Evolutionary conservation across 2,113 vertebrate species (phyloP), one percentile per base, ranked within the genome.

Genomic region (Propithecus coquereli): DNA sequence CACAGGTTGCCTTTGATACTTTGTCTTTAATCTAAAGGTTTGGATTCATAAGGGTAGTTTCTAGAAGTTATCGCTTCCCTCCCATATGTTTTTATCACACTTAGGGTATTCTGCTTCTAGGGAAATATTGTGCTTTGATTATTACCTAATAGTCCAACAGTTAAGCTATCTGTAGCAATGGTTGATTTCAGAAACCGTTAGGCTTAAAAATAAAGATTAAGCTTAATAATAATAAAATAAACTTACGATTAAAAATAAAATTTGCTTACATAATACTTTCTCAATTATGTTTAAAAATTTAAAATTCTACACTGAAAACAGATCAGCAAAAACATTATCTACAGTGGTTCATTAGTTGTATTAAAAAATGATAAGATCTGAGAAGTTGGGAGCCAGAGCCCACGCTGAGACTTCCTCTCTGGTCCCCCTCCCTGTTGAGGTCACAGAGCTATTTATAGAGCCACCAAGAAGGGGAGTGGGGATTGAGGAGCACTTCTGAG

Each of bases 151-250:
- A 90, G 8, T 12, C 45, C 18, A n/a, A 40, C 17, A 70, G 3
- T 47, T 52, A 68, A 45, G 37, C 52, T 8, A 37, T 47, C 43
- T 65, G 22, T 14, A 86, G 84, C 27, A 82, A 86, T 80, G 34
- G 17, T 57, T 90, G 73, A 79, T 66, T 96, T 87, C 66, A 73
- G 52, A 54, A 82, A 85, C 8, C 13, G 63, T 10, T 52, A 34
- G 47, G 12, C 43, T 93, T 92, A 73, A 93, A 87, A 90, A 70
- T 68, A 79, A 77, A 30, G 77, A 11, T 54, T 71, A 43, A 34
- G 3, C 6, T 50, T 71, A 86, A 85, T 66, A 94, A 25, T 61
- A 85, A 65, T 14, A 16, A 52, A 66, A 66, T 76, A n/a, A 43
- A 57, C 22, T 43, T 37, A 50, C 8, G 13, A 27, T 54, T 89